A percentile compares a stretch with the other conserved stretches of the same genome.
Conservation (phyloP, 2,113 vertebrate species). For the Lagopus leucura region DNA sequence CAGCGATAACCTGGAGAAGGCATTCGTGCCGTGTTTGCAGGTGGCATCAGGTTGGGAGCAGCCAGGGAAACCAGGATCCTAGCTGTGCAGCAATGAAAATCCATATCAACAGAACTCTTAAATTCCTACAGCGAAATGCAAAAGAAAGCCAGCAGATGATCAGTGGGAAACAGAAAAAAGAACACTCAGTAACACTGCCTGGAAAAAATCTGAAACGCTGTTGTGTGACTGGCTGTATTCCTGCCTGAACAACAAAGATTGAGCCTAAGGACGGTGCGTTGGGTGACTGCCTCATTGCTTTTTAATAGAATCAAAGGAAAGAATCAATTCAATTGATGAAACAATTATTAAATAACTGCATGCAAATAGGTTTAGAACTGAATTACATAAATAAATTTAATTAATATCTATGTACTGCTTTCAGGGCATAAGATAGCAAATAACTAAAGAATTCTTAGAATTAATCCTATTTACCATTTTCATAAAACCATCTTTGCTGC, state of each 20-base stretch:
- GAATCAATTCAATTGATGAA: not conserved
- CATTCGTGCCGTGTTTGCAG: not conserved
- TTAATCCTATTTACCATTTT: constrained; percentile 1
- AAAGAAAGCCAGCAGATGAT: not conserved
- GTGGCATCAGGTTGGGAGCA: not conserved
- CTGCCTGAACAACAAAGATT: not conserved
- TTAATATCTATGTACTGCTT: constrained; percentile 36
- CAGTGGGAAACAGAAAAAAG: not conserved
- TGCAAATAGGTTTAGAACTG: not conserved
- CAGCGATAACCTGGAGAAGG: not conserved
- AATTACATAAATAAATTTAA: constrained; percentile 48
- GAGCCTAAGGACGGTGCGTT: not conserved
- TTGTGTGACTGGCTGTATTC: fast-evolving
- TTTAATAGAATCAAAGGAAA: not conserved
- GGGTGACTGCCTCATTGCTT: not conserved
- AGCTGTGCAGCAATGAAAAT: not conserved
- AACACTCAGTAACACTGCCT: not conserved
- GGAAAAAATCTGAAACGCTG: not conserved
- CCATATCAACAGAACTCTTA: not conserved
- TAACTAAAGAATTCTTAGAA: constrained; percentile 11
- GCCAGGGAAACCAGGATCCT: not conserved
- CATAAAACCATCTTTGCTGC: not conserved
- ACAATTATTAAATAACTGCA: constrained; percentile 37
- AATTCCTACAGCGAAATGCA: not conserved
- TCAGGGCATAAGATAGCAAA: not conserved